Evolutionary conservation across 2,113 vertebrate species (phyloP), one percentile per base, ranked within the genome.

Genomic region (Picathartes gymnocephalus): DNA sequence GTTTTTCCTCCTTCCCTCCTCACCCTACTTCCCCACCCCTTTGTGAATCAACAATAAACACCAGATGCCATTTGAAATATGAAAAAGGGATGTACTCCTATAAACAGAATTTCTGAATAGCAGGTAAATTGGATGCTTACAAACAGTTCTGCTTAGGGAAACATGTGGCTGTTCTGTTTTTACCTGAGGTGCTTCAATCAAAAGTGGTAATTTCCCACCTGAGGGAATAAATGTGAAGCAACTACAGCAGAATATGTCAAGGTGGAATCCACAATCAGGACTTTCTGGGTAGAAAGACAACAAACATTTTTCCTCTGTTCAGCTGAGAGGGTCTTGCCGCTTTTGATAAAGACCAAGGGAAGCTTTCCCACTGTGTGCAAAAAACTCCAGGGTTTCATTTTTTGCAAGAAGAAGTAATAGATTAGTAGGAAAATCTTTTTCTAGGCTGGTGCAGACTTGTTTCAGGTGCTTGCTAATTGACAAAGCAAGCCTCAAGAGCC

Each of bases 401-500:
- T 51, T 39, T 25, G 3, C 28, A 66, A 48, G 31, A 73, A 66
- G 85, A 84, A 81, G 50, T 21, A 90, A 48, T 13, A 70, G 5
- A 87, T 28, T 51, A 54, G 61, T 20, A 65, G 28, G 31, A 87
- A 93, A 68, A 79, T 60, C 4, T 20, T 69, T 54, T 24, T 39
- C 47, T 10, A 50, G 47, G 30, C 31, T 22, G 40, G 50, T 47
- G 45, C 68, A 86, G 54, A n/a, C 47, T 86, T 51, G 37, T 72
- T 92, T 85, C 53, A 66, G 61, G 54, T 61, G 31, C 37, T 57
- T 69, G 35, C 86, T 96, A 94, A 95, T 93, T 91, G 95, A 65
- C 88, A 97, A 95, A 96, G 81, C 81, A 71, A 96, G 93, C 90
- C 78, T 95, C 94, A 96, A 81, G 96, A 96, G 96, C 96, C 96